Conservation (phyloP, 92 coral and sea anemone genomes). For the Epizoanthus ramosus region DNA sequence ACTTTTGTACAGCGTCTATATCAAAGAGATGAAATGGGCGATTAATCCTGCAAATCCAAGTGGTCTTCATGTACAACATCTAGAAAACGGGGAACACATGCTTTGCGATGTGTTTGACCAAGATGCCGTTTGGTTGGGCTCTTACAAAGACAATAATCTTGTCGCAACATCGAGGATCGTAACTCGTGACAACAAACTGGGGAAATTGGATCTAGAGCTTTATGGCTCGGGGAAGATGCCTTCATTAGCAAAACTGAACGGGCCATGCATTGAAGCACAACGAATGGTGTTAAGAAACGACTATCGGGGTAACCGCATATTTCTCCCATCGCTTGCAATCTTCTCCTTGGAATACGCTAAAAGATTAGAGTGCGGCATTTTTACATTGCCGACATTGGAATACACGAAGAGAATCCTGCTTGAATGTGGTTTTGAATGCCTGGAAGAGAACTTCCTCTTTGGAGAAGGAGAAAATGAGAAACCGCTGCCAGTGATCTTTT, state of each 20-base stretch:
- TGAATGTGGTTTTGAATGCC: too few relatives aligned
- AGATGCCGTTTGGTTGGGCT: constrained; percentile 41
- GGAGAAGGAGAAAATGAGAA: too few relatives aligned
- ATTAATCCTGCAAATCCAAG: constrained; percentile 24
- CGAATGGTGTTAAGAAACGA: constrained; percentile 2
- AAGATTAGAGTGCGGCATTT: too few relatives aligned
- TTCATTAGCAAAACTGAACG: constrained; percentile 7
- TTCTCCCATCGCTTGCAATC: too few relatives aligned
- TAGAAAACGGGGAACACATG: constrained; percentile 22
- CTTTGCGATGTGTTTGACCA: constrained; percentile 42
- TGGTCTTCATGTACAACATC: constrained; percentile 19
- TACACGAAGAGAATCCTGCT: too few relatives aligned
- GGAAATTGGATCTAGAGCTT: constrained; percentile 47
- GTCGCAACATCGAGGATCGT: constrained; percentile 30
- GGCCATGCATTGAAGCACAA: constrained; percentile 14
- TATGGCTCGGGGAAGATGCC: constrained; percentile 7
- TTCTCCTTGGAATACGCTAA: too few relatives aligned
- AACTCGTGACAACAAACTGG: constrained; percentile 26
- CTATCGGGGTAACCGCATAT: too few relatives aligned
- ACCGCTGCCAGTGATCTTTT: too few relatives aligned
- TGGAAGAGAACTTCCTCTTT: too few relatives aligned
- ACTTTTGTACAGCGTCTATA: constrained; percentile 36
- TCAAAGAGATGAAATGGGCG: constrained; percentile 36
- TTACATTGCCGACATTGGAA: too few relatives aligned
- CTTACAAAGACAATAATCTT: constrained; percentile 8